Conservation (phyloP, 2,113 vertebrate species). For the Eulacestoma nigropectus region DNA sequence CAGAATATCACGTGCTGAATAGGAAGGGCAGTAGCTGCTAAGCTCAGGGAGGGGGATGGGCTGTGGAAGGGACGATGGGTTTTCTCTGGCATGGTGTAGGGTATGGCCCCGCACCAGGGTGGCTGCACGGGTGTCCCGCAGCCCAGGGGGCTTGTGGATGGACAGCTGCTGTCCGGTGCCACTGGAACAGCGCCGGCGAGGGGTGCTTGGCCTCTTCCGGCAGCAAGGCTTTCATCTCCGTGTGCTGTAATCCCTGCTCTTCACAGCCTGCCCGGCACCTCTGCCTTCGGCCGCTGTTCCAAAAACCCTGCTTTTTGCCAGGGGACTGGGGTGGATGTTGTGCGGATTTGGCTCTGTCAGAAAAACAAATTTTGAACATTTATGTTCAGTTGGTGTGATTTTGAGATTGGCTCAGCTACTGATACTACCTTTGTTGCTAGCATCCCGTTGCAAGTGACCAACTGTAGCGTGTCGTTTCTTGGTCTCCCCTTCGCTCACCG, state of each 20-base stretch:
- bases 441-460: neutral
- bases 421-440: neutral
- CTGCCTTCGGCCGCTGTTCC: rapidly evolving
- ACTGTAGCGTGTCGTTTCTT: rapidly evolving
- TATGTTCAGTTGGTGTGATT: neutral
- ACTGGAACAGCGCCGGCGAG: rapidly evolving
- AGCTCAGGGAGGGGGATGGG: rapidly evolving
- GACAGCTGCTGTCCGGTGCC: rapidly evolving
- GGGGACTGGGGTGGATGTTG: neutral
- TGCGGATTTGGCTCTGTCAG: neutral
- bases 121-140: rapidly evolving
- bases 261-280: rapidly evolving
- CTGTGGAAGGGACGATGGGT: rapidly evolving
- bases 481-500: neutral
- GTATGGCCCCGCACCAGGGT: rapidly evolving
- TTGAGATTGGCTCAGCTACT: neutral
- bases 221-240: neutral
- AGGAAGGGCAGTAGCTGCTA: neutral
- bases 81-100: rapidly evolving
- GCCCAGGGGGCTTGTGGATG: rapidly evolving
- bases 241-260: neutral
- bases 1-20: neutral
- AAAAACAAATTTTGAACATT: neutral
- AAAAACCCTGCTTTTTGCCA: neutral
- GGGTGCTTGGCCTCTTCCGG: neutral